Evolutionary conservation across 2,797 vertebrate genomes (phyloP).

Genomic region (Acanthis flammea): DNA sequence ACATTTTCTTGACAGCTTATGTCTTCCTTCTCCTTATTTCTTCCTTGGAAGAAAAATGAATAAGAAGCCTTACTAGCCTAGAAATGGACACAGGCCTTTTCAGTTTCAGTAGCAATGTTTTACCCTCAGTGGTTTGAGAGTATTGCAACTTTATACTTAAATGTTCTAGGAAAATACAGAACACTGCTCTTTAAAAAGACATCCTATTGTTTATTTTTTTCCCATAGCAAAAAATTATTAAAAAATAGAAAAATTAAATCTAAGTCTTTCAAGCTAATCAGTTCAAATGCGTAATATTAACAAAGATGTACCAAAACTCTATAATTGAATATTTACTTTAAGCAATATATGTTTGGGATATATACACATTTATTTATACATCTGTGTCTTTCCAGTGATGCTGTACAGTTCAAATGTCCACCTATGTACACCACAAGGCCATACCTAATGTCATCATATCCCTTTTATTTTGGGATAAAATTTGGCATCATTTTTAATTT

Average conservation of each 20-base stretch:
- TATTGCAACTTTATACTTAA: not conserved
- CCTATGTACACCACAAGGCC: not conserved
- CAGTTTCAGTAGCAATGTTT: not conserved
- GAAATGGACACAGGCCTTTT: not conserved
- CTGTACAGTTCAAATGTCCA: not conserved
- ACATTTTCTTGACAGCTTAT: not conserved
- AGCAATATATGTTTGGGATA: not conserved
- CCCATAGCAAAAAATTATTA: not conserved
- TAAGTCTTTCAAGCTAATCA: not conserved
- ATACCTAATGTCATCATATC: not conserved
- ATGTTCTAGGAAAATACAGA: not conserved
- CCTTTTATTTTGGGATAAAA: not conserved
- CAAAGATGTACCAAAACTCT: not conserved
- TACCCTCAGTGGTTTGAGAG: fast-evolving
- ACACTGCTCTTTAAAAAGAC: not conserved
- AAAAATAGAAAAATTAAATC: not conserved
- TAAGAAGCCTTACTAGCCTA: not conserved
- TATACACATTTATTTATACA: not conserved
- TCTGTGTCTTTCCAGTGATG: not conserved
- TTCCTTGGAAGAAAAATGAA: not conserved
- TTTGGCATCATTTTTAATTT: not conserved
- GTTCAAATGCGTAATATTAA: not conserved
- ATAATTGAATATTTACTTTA: not conserved
- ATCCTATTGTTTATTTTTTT: not conserved
- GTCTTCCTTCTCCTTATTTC: not conserved